phyloP scores from a whole-genome alignment of 2,113 vertebrate genomes.

The Salvelinus alpinus region DNA sequence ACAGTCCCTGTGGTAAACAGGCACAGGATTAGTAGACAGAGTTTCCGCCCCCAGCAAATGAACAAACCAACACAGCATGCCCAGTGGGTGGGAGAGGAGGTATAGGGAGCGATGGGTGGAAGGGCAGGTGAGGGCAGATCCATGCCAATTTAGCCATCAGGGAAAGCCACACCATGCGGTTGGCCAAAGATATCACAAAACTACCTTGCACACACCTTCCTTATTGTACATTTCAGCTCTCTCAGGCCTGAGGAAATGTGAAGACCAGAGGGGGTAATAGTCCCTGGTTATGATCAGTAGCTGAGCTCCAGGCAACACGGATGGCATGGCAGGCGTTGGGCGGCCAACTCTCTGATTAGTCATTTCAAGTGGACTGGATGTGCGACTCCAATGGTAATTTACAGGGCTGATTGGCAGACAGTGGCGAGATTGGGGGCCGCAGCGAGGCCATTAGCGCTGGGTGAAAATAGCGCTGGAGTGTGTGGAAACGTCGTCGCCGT shows the following conservation, averaged over 20 bases:
- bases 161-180: not conserved
- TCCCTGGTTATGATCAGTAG: conserved; percentile 65
- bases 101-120: not conserved
- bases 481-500: conserved; percentile 54
- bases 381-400: conserved; percentile 59
- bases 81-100: not conserved
- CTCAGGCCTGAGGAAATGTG: conserved; percentile 35
- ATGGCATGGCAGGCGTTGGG: conserved; percentile 47
- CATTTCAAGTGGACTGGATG: conserved; percentile 57
- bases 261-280: conserved; percentile 44
- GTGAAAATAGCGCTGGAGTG: conserved; percentile 53
- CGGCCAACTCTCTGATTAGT: conserved; percentile 65
- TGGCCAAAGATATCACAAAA: not conserved
- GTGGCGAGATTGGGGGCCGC: conserved; percentile 56
- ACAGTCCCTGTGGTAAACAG: conserved; percentile 10
- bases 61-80: not conserved
- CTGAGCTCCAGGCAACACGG: conserved; percentile 51
- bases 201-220: not conserved
- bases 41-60: not conserved
- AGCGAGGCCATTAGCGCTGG: conserved; percentile 47
- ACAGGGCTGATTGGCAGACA: conserved; percentile 61
- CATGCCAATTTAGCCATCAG: not conserved
- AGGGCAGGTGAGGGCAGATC: not conserved
- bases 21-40: not conserved
- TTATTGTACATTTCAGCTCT: not conserved